These are phyloP conservation scores for Herpailurus yagouaroundi DNA, from an alignment of 2,113 vertebrate species.

Conservation along the genomic window DNA sequence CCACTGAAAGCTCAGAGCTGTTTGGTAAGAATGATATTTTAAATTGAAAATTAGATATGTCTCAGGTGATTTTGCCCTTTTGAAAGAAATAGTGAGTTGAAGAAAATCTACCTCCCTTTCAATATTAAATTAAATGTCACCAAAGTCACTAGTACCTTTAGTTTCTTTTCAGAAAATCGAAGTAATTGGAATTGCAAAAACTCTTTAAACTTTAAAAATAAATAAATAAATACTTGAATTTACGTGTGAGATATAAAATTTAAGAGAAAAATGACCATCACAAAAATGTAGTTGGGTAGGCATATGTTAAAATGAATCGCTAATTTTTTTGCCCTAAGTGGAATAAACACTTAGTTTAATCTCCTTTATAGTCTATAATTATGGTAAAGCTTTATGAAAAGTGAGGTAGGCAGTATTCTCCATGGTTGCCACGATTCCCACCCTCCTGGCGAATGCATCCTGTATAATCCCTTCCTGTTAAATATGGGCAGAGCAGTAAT, in stretches of 20 bases:
- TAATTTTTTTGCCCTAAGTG: background rate
- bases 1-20: background rate
- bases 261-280: background rate
- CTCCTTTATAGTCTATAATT: background rate
- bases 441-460: too few species aligned
- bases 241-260: background rate
- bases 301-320: background rate
- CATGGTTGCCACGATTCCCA: background rate
- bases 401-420: background rate
- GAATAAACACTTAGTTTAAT: background rate
- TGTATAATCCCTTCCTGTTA: background rate
- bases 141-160: background rate
- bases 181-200: background rate
- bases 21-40: conserved; percentile 16
- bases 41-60: conserved; percentile 22
- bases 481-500: background rate
- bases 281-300: background rate
- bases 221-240: background rate
- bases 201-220: background rate
- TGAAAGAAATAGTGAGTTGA: background rate
- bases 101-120: background rate
- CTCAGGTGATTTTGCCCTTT: background rate
- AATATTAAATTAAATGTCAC: conserved; percentile 47
- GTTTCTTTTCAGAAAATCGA: background rate
- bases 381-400: background rate